A percentile compares a stretch with the other conserved stretches of the same genome.
phyloP scores from a whole-genome alignment of 2,888 invertebrate species.

The Silvanus unidentatus region DNA sequence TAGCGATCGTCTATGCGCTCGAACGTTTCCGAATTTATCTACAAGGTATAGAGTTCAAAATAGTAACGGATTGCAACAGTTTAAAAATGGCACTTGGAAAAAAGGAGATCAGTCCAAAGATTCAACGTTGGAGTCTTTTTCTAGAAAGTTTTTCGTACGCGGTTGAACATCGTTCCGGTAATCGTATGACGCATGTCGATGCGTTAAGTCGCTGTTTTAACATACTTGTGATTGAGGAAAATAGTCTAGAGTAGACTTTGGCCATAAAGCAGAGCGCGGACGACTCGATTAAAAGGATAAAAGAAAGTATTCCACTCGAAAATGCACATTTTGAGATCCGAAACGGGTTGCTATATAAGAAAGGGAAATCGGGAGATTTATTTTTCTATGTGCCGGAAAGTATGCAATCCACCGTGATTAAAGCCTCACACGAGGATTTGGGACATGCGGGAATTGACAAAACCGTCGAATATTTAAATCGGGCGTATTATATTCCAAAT shows the following conservation, averaged over 20 bases:
- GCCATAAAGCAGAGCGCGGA: slow-evolving; percentile 20
- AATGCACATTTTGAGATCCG: slow-evolving; percentile 16
- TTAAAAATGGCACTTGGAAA: slow-evolving; percentile 28
- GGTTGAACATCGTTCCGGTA: slow-evolving; percentile 17
- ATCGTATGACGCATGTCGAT: slow-evolving; percentile 31
- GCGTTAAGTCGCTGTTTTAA: slow-evolving; percentile 26
- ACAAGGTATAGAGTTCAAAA: slow-evolving; percentile 27
- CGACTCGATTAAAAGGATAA: slow-evolving; percentile 2
- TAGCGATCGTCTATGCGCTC: slow-evolving; percentile 27
- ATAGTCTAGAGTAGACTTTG: slow-evolving; percentile 22
- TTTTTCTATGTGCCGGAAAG: slow-evolving; percentile 21
- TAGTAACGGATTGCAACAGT: slow-evolving; percentile 31
- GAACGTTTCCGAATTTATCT: slow-evolving; percentile 29
- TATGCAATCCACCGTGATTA: slow-evolving; percentile 17
- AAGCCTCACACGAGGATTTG: slow-evolving; percentile 11
- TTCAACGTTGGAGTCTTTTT: slow-evolving; percentile 27
- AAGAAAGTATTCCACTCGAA: slow-evolving; percentile 17
- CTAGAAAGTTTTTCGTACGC: slow-evolving; percentile 24
- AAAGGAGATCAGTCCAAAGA: slow-evolving; percentile 30
- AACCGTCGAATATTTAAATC: neutral
- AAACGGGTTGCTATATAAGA: slow-evolving; percentile 23
- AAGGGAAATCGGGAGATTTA: slow-evolving; percentile 9
- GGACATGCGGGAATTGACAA: slow-evolving; percentile 10
- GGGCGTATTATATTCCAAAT: slow-evolving; percentile 5
- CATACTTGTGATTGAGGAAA: slow-evolving; percentile 22